A percentile compares a stretch with the other conserved stretches of the same genome.
Conservation (phyloP, 2,797 vertebrate genomes). For the Gymnoscopelus braueri region DNA sequence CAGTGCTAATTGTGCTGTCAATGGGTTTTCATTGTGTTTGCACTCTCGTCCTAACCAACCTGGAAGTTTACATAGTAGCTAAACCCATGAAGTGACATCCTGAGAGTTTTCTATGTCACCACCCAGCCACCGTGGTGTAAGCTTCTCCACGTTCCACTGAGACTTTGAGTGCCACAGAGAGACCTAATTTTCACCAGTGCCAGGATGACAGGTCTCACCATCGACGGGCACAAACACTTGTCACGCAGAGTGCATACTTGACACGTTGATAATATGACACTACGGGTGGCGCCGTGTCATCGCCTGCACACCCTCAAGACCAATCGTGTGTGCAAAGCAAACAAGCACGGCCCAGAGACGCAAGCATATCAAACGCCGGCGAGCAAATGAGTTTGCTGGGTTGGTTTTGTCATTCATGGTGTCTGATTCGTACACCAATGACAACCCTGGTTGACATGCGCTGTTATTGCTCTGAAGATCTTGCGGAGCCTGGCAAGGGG, state of each 20-base stretch:
- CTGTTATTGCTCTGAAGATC: conserved; percentile 39
- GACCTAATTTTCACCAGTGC: conserved; percentile 66
- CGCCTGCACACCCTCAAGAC: conserved; percentile 57
- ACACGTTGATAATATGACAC: conserved; percentile 56
- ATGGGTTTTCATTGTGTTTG: conserved; percentile 54
- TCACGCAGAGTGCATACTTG: conserved; percentile 67
- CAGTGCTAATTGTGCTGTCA: conserved; percentile 73
- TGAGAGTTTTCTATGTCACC: conserved; percentile 58
- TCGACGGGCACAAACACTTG: conserved; percentile 68
- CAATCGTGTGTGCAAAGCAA: conserved; percentile 35
- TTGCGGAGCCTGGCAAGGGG: background rate
- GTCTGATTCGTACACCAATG: conserved; percentile 32
- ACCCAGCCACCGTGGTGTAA: conserved; percentile 45
- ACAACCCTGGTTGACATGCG: background rate
- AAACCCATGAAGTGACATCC: conserved; percentile 54
- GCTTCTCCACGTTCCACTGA: conserved; percentile 45
- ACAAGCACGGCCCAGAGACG: conserved; percentile 33
- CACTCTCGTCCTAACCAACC: conserved; percentile 59
- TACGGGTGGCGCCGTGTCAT: conserved; percentile 62
- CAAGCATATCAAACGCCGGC: conserved; percentile 34
- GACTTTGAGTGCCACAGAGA: conserved; percentile 55
- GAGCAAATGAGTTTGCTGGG: conserved; percentile 29
- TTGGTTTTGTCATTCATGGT: conserved; percentile 10
- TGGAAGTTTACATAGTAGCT: conserved; percentile 41
- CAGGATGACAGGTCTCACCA: conserved; percentile 70